Evolutionary conservation across 1,140 invertebrate genomes (phyloP).

Genomic region (Megalonaias nervosa): DNA sequence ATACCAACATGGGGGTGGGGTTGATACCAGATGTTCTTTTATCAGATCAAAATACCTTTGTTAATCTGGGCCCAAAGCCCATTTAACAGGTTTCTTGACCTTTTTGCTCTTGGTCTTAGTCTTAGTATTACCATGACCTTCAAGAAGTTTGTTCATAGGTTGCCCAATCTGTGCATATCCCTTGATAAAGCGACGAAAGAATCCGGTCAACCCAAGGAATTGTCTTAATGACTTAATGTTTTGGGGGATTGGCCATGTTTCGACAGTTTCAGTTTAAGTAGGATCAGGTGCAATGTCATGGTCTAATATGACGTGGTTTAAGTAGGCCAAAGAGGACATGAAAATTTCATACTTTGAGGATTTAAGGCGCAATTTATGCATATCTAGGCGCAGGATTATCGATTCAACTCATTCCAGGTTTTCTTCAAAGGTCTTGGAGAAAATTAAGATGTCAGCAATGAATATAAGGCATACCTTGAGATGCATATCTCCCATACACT

Average conservation of each 20-base stretch:
- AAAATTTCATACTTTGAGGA: background rate
- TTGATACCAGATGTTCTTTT: background rate
- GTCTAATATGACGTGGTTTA: background rate
- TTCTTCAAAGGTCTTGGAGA: background rate
- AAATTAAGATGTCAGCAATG: background rate
- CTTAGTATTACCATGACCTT: background rate
- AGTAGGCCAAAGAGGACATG: background rate
- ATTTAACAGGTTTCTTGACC: background rate
- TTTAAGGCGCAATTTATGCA: background rate
- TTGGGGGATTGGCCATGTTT: too few relatives aligned
- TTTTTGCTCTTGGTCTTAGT: background rate
- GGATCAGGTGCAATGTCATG: background rate
- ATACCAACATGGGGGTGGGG: slow-evolving; percentile 27
- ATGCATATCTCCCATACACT: slow-evolving; percentile 4
- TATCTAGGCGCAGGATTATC: background rate
- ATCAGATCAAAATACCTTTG: background rate
- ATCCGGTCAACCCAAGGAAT: too few relatives aligned
- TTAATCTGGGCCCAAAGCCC: background rate
- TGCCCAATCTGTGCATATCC: background rate
- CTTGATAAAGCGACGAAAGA: background rate
- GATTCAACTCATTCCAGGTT: background rate
- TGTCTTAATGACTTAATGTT: too few relatives aligned
- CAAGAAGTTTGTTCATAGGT: background rate
- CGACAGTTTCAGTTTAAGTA: too few relatives aligned
- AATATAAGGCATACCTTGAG: slow-evolving; percentile 1